These are phyloP conservation scores for Galerucella nymphaeae DNA, from an alignment of 2,888 invertebrate species.

Conservation along the genomic window DNA sequence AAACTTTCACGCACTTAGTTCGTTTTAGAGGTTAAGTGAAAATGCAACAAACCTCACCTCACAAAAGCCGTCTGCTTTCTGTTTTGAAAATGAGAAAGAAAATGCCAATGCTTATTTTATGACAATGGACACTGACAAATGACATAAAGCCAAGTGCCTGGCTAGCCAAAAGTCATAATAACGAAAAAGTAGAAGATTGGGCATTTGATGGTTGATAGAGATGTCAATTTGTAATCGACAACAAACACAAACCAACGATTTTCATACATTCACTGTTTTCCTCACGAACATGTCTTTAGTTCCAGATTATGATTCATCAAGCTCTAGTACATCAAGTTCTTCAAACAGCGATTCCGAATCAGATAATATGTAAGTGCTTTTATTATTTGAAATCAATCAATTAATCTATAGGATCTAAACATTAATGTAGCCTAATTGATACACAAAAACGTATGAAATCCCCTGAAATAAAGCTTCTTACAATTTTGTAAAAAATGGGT, in stretches of 20 bases:
- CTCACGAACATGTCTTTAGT: constrained; percentile 68
- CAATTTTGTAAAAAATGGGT: constrained; percentile 60
- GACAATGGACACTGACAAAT: neutral
- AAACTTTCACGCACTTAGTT: constrained; percentile 11
- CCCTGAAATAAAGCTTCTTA: constrained; percentile 26
- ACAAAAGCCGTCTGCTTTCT: neutral
- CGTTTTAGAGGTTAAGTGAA: neutral
- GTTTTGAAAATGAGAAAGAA: constrained; percentile 2
- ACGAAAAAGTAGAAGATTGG: too few species aligned
- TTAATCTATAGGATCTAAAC: neutral
- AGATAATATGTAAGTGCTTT: constrained; percentile 39
- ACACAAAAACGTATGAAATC: neutral
- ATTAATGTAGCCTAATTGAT: too few species aligned
- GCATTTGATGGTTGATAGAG: too few species aligned
- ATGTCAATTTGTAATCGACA: neutral
- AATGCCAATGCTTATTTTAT: neutral
- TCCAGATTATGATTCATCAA: constrained; percentile 73
- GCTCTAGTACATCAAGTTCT: constrained; percentile 58
- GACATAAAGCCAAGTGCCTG: neutral
- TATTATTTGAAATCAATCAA: neutral
- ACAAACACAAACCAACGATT: neutral
- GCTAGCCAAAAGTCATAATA: too few species aligned
- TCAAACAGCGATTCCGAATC: constrained; percentile 48
- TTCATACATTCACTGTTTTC: neutral
- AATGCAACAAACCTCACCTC: neutral